Conservation (phyloP, 2,888 invertebrate species). For the Meta bourneti region DNA sequence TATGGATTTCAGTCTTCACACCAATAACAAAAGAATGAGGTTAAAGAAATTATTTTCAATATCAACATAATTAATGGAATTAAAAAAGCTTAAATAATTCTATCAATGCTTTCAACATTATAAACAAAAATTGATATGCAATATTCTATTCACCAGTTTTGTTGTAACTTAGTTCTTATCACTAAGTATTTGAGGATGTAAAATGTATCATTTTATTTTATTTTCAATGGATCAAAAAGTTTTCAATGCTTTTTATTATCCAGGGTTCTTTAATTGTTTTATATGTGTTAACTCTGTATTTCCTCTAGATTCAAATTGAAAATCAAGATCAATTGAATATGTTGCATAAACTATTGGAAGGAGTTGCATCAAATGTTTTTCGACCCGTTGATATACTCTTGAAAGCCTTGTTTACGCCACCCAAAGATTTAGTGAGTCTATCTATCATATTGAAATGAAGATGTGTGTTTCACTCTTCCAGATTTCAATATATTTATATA, state of each 20-base stretch:
- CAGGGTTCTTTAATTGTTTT: not conserved
- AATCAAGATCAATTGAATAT: constrained; percentile 80
- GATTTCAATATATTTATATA: too few species aligned
- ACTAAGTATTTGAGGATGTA: not conserved
- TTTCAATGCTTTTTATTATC: not conserved
- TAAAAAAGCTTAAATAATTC: too few species aligned
- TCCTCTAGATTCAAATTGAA: constrained; percentile 80
- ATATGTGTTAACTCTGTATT: not conserved
- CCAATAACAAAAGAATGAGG: too few species aligned
- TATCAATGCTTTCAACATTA: too few species aligned
- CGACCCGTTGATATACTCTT: constrained; percentile 87
- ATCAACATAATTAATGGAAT: too few species aligned
- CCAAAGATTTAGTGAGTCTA: constrained; percentile 79
- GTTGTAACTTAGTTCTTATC: not conserved
- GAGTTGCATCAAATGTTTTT: constrained; percentile 84
- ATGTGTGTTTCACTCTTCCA: too few species aligned
- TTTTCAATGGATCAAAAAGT: not conserved
- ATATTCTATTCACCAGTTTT: too few species aligned
- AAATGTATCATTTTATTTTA: not conserved
- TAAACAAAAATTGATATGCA: too few species aligned
- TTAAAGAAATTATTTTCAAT: too few species aligned
- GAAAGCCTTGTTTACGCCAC: constrained; percentile 85
- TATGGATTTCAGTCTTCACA: too few species aligned
- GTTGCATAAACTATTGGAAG: constrained; percentile 81
- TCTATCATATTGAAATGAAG: not conserved